phyloP scores from a whole-genome alignment of 2,797 vertebrate genomes.

The Cephalopachus bancanus region DNA sequence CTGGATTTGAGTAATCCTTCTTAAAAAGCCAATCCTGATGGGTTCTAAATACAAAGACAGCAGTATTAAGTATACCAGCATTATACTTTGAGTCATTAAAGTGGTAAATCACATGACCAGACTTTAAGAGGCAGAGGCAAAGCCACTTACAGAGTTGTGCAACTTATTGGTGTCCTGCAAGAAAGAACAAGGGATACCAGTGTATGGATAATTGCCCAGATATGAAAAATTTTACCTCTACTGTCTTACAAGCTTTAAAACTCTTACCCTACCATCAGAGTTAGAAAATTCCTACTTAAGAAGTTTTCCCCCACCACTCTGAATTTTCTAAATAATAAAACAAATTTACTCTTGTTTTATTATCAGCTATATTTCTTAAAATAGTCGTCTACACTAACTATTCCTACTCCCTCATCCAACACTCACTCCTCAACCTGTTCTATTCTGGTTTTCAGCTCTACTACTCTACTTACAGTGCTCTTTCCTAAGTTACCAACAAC shows the following conservation, averaged over 20 bases:
- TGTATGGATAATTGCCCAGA: neutral
- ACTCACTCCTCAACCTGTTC: neutral
- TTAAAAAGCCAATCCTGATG: neutral
- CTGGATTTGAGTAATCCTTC: neutral
- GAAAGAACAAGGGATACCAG: neutral
- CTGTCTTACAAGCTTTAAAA: neutral
- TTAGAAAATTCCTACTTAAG: conserved; percentile 45
- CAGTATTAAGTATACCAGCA: neutral
- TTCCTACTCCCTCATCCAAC: neutral
- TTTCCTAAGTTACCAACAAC: neutral
- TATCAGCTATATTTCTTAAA: conserved; percentile 10
- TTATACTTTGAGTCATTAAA: neutral
- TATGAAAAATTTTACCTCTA: neutral
- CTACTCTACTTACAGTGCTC: neutral
- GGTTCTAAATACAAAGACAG: neutral
- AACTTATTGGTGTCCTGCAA: neutral
- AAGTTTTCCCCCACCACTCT: conserved; percentile 15
- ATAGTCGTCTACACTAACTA: neutral
- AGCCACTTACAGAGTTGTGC: neutral
- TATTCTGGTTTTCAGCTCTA: neutral
- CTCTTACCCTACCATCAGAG: neutral
- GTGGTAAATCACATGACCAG: neutral
- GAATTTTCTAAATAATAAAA: conserved; percentile 29
- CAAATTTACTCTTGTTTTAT: neutral
- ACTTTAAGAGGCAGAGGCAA: neutral